Evolutionary conservation across 2,888 invertebrate species (phyloP), one percentile per base, ranked within the genome.

Genomic region (Andrena marginata): DNA sequence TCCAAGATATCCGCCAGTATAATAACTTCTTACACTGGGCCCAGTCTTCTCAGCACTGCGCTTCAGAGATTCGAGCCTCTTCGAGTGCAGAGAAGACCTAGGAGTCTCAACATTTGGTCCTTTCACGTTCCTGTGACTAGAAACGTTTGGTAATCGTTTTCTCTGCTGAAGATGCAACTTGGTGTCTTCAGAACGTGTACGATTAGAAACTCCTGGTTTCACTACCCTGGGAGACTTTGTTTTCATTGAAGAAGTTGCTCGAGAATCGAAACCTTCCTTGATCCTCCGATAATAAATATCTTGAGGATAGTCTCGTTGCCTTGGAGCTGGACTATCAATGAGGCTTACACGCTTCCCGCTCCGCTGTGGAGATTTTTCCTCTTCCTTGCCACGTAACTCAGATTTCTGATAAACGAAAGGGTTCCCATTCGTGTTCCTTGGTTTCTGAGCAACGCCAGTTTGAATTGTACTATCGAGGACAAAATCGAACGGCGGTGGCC

Each of bases 401-500:
- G 13, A 5, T 10, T 81, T 70, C 8, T 20, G 16, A 56, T 13
- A 23, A 8, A 2, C 26, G 23, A 31, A 26, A 7, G 71, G 29
- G 3, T 48, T 0, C 5, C 42, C 13, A 42, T 56, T 59, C 0
- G 2, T 16, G 16, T 23, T 2, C 8, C 20, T 31, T 0, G 62
- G 33, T 8, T 31, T 72, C 10, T 5, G 23, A 6, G 82, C 10
- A 20, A 75, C 10, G 49, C 88, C 82, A 0, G 87, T 85, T 59
- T 87, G 89, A 67, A 90, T 87, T 0, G 90, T 88, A 13, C 90
- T 87, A 26, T 92, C 93, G 13, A 89, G 89, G 1, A 87, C 85
- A 10, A 90, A 90, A 60, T 93, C 93, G 60, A 92, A 93, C 0
- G 92, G 91, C 16, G 92, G 87, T 0, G 93, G 93, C 89, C 93